Percentiles rank a stretch among this genome's conserved stretches.
phyloP scores from a whole-genome alignment of 2,797 vertebrate genomes.

The Leuciscus waleckii region DNA sequence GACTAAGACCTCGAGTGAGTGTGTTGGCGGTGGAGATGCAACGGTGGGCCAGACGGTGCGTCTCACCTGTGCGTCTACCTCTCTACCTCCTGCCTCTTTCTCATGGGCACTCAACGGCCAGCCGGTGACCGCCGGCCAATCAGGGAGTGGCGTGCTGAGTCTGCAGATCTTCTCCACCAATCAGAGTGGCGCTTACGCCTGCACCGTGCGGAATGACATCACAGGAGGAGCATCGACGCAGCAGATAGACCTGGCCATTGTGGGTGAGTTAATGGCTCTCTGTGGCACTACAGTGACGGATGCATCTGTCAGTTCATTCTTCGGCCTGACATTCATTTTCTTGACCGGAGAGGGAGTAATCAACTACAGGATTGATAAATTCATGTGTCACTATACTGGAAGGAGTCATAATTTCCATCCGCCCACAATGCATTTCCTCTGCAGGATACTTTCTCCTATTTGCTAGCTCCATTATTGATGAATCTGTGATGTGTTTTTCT shows the following conservation, averaged over 20 bases:
- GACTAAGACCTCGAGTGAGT: constrained; percentile 67
- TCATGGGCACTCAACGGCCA: constrained; percentile 73
- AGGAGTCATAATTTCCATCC: constrained; percentile 70
- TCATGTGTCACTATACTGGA: constrained; percentile 65
- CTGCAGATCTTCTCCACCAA: constrained; percentile 72
- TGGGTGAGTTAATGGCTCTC: constrained; percentile 76
- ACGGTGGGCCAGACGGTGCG: constrained; percentile 71
- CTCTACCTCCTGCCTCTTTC: constrained; percentile 76
- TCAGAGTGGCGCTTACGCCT: constrained; percentile 73
- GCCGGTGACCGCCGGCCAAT: constrained; percentile 64
- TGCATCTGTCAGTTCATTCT: constrained; percentile 67
- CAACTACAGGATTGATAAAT: constrained; percentile 67
- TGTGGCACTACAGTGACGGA: constrained; percentile 62
- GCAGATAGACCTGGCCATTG: constrained; percentile 68
- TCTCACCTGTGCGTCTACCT: constrained; percentile 75
- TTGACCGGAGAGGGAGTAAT: constrained; percentile 63
- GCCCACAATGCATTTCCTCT: constrained; percentile 9
- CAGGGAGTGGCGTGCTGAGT: constrained; percentile 71
- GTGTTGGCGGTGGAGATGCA: constrained; percentile 74
- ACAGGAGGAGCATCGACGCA: constrained; percentile 67
- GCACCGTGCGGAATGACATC: constrained; percentile 73
- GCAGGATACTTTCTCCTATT: background rate
- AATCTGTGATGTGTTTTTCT: constrained; percentile 39
- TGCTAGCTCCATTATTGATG: constrained; percentile 17
- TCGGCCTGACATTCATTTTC: constrained; percentile 68